Evolutionary conservation across 1,140 invertebrate species (phyloP), one percentile per base, ranked within the genome.

Genomic region (Hyles euphorbiae): DNA sequence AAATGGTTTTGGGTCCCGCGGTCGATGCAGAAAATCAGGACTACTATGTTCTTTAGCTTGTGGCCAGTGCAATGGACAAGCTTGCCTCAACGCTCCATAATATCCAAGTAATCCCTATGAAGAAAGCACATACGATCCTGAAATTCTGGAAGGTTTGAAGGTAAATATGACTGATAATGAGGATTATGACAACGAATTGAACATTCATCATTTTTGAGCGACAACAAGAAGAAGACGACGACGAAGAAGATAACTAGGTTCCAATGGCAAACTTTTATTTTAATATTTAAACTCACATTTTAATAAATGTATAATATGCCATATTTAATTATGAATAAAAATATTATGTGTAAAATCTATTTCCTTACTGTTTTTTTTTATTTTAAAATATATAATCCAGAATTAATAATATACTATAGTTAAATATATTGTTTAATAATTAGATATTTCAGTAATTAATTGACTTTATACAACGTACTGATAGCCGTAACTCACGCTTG

Each of bases 181-280:
- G n/a, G n/a, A n/a, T n/a, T n/a, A n/a, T n/a, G n/a, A n/a, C n/a
- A n/a, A n/a, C n/a, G n/a, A n/a, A n/a, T n/a, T n/a, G n/a, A n/a
- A n/a, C n/a, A n/a, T n/a, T n/a, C n/a, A n/a, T n/a, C n/a, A n/a
- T n/a, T n/a, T n/a, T n/a, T n/a, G n/a, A n/a, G n/a, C n/a, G n/a
- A n/a, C n/a, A n/a, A n/a, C n/a, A n/a, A n/a, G n/a, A 70, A 67
- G 69, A 71, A 53, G 63, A 74, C 61, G 72, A 70, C 67, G 66
- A 74, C 66, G 68, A 70, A 58, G 70, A 70, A 73, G 67, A 73
- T 63, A 66, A 71, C 43, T 67, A 73, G 67, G 62, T 67, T 73
- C 68, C 61, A 70, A 66, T 68, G 53, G 3, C 66, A 66, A 71
- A 71, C 2, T 22, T 22, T 22, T 22, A 22, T 22, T 22, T 0